These are phyloP conservation scores for Lamprologus lemairii DNA, from an alignment of 2,113 vertebrate species.

Conservation along the genomic window DNA sequence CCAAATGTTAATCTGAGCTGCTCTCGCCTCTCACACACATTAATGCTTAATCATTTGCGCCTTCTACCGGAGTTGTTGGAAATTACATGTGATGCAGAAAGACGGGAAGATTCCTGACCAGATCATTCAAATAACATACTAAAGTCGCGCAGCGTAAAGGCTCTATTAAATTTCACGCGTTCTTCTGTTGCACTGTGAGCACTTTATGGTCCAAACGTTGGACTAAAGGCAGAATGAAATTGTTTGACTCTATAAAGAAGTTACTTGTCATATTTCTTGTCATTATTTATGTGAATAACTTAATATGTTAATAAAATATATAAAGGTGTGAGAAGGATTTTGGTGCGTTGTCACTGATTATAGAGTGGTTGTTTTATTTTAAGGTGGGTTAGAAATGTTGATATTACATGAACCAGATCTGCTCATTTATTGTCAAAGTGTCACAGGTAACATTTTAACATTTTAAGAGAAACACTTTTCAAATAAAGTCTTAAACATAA, in stretches of 20 bases:
- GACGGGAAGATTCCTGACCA: background rate
- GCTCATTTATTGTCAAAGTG: background rate
- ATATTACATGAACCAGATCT: background rate
- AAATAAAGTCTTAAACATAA: background rate
- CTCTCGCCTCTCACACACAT: slow-evolving; percentile 23
- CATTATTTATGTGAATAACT: background rate
- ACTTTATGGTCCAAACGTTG: background rate
- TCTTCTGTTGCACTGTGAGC: background rate
- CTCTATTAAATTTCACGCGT: background rate
- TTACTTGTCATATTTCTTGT: background rate
- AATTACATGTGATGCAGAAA: slow-evolving; percentile 11
- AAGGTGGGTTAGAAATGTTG: background rate
- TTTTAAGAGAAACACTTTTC: background rate
- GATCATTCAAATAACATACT: background rate
- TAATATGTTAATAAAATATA: slow-evolving; percentile 2
- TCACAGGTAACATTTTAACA: background rate
- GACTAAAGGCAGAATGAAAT: background rate
- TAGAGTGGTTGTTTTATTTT: background rate
- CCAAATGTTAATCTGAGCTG: slow-evolving; percentile 8
- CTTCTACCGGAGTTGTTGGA: slow-evolving; percentile 81
- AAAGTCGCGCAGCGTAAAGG: background rate
- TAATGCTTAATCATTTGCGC: slow-evolving; percentile 84
- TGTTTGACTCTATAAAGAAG: background rate
- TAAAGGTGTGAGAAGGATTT: background rate
- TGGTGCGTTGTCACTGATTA: background rate